phyloP scores from a whole-genome alignment of 1,140 invertebrate species.

The Dinothrombium tinctorium region DNA sequence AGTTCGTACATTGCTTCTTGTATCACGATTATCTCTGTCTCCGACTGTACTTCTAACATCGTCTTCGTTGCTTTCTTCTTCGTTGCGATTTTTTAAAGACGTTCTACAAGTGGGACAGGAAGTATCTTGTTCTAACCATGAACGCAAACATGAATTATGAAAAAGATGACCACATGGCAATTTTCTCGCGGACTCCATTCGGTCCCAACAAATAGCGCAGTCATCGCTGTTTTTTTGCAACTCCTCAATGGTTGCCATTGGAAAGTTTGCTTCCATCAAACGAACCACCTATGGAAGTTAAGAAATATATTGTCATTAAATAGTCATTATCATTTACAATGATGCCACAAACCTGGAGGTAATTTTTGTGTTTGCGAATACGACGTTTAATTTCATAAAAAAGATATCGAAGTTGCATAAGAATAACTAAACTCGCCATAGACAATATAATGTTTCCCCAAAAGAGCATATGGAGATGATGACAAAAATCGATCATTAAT shows the following conservation, averaged over 20 bases:
- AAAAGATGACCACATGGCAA: conserved; percentile 67
- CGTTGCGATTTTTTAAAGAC: conserved; percentile 17
- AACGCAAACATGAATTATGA: conserved; percentile 62
- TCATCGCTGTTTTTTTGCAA: conserved; percentile 45
- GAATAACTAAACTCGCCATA: conserved; percentile 66
- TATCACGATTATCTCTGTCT: conserved; percentile 17
- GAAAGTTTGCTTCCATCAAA: conserved; percentile 28
- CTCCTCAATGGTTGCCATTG: conserved; percentile 51
- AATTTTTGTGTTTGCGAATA: conserved; percentile 56
- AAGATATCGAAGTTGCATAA: conserved; percentile 59
- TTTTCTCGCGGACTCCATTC: conserved; percentile 57
- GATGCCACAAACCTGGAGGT: conserved; percentile 41
- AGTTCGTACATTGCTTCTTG: conserved; percentile 17
- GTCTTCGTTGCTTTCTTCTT: conserved; percentile 4
- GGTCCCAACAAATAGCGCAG: conserved; percentile 82
- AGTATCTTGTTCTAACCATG: conserved; percentile 69
- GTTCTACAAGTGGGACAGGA: conserved; percentile 66
- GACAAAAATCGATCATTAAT: conserved; percentile 41
- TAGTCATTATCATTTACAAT: background rate
- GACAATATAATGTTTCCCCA: conserved; percentile 72
- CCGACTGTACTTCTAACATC: conserved; percentile 23
- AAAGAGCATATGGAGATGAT: conserved; percentile 33
- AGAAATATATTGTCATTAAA: conserved; percentile 15
- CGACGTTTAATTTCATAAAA: conserved; percentile 59
- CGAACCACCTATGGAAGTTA: conserved; percentile 23